Evolutionary conservation across 2,888 invertebrate genomes (phyloP).

Genomic region (Crepidodera aurea): DNA sequence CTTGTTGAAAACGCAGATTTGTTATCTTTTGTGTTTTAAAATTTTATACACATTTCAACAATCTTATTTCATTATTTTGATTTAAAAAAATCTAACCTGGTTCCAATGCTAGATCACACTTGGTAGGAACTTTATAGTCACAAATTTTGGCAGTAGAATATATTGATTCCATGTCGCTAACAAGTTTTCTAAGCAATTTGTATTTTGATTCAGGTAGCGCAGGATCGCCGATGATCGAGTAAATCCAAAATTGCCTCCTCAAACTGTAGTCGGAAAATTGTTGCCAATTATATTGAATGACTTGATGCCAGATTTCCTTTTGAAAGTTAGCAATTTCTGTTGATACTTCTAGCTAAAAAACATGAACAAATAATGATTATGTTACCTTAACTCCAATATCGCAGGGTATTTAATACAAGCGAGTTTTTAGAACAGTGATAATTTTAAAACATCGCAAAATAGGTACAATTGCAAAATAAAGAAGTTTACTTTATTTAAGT

Average conservation of each 20-base stretch:
- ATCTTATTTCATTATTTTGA: too few species aligned
- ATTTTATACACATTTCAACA: too few species aligned
- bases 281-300: slow-evolving; percentile 67
- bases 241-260: slow-evolving; percentile 77
- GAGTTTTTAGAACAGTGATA: too few species aligned
- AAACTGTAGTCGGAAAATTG: slow-evolving; percentile 73
- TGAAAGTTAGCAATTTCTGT: slow-evolving; percentile 64
- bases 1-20: too few species aligned
- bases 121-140: slow-evolving; percentile 68
- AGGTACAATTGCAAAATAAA: too few species aligned
- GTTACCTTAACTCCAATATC: too few species aligned
- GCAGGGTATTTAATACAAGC: too few species aligned
- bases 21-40: too few species aligned
- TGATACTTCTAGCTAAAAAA: slow-evolving; percentile 58
- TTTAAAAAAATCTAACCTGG: slow-evolving; percentile 65
- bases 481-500: too few species aligned
- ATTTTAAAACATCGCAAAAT: too few species aligned
- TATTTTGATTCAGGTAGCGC: slow-evolving; percentile 76
- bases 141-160: slow-evolving; percentile 83
- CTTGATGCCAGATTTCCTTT: slow-evolving; percentile 70
- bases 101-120: slow-evolving; percentile 77
- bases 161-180: slow-evolving; percentile 78
- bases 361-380: too few species aligned
- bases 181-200: slow-evolving; percentile 67
- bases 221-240: slow-evolving; percentile 66